Base-by-base conservation (phyloP, 2,113 vertebrate genomes). In the Thymallus thymallus region DNA sequence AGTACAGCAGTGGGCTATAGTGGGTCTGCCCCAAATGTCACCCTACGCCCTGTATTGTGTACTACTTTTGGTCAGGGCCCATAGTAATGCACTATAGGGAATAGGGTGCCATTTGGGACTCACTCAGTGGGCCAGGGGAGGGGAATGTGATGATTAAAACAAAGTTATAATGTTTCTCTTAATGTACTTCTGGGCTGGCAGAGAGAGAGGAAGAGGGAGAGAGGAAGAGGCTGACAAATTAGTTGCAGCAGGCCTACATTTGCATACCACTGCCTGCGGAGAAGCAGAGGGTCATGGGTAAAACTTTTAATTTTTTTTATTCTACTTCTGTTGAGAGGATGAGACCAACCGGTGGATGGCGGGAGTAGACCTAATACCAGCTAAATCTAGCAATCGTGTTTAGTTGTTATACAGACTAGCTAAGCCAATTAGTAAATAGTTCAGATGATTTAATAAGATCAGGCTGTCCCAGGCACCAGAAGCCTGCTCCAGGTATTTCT, bases 291-390 rank as follows among this genome's bases (percentile, higher is more conserved):
- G 70, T 61, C 61, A 55, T 29, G 4, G 48, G 64, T 30, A 26
- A 77, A n/a, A n/a, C n/a, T n/a, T n/a, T 60, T 71, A 71, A 0
- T 30, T 30, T 30, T 30, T 30, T 41, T 41, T 9, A 35, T 2
- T 2, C 2, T 41, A 41, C 2, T 41, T 10, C 10, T 41, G 22
- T 70, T 77, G 48, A 51, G 62, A 12, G 58, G 66, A 72, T 12
- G 23, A 51, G 48, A 67, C 35, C 32, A 35, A 75, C 64, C 68
- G 69, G 63, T 60, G 55, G 69, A 23, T 61, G 58, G 58, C 9
- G 29, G 20, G 32, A 68, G 68, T 68, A 13, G 26, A 18, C 60
- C 41, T 48, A 16, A 20, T 71, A 20, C 60, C 58, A 20, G 30
- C 55, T 35, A 6, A 22, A 46, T n/a, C 30, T 30, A 46, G 3